Evolutionary conservation across 2,797 vertebrate genomes (phyloP).

Genomic region (Pelochelys cantorii): DNA sequence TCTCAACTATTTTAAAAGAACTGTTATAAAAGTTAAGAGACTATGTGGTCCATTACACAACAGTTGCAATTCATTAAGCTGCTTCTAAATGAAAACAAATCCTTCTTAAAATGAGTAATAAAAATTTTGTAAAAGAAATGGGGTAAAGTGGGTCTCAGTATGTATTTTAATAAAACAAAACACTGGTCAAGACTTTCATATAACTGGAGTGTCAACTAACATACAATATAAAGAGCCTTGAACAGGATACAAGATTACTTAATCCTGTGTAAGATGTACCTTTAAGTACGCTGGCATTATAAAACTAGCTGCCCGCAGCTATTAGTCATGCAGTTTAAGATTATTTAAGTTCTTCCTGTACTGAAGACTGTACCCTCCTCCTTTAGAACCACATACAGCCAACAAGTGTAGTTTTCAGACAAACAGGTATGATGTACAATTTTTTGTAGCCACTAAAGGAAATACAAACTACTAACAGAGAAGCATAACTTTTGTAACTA

Average conservation of each 20-base stretch:
- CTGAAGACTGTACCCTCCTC: constrained; percentile 20
- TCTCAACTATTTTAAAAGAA: constrained; percentile 53
- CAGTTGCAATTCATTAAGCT: constrained; percentile 44
- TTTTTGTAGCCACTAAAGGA: constrained; percentile 32
- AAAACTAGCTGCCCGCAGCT: constrained; percentile 68
- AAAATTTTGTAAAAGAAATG: constrained; percentile 10
- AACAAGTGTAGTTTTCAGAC: constrained; percentile 28
- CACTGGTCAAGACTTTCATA: constrained; percentile 25
- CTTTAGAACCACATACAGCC: constrained; percentile 16
- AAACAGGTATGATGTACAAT: constrained; percentile 43
- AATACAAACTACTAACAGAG: constrained; percentile 49
- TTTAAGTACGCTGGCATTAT: neutral
- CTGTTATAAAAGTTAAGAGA: constrained; percentile 35
- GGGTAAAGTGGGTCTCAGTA: neutral
- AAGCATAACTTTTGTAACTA: constrained; percentile 51
- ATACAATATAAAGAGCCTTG: neutral
- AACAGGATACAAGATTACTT: constrained; percentile 23
- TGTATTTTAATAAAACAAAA: constrained; percentile 45
- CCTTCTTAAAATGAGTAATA: constrained; percentile 21
- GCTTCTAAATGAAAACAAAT: constrained; percentile 34
- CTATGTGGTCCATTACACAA: neutral
- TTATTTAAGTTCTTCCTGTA: constrained; percentile 37
- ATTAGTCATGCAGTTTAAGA: constrained; percentile 33
- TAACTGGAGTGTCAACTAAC: constrained; percentile 26
- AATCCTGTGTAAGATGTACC: constrained; percentile 26